phyloP scores from a whole-genome alignment of 2,113 vertebrate species.

The Hirundichthys speculiger region DNA sequence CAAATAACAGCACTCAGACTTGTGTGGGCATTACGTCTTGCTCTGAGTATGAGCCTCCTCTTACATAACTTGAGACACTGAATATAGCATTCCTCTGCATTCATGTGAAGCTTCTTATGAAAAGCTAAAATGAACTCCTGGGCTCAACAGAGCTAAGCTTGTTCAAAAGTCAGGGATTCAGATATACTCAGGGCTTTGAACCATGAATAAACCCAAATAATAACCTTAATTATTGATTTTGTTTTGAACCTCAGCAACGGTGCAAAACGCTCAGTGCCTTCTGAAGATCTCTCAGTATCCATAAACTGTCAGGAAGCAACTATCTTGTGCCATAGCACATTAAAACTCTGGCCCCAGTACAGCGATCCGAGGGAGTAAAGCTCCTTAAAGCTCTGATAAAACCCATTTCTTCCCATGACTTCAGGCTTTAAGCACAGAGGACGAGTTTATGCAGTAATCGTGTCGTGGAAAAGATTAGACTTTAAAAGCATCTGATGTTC shows the following conservation, averaged over 20 bases:
- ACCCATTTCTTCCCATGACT: slow-evolving; percentile 72
- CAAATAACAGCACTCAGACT: slow-evolving; percentile 55
- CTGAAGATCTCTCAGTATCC: slow-evolving; percentile 15
- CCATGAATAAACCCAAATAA: slow-evolving; percentile 8
- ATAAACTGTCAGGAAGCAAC: slow-evolving; percentile 45
- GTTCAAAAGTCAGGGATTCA: slow-evolving; percentile 35
- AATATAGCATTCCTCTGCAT: slow-evolving; percentile 68
- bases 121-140: slow-evolving; percentile 48
- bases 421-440: slow-evolving; percentile 60
- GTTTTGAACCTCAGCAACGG: slow-evolving; percentile 17
- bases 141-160: slow-evolving; percentile 45
- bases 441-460: slow-evolving; percentile 73
- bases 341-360: slow-evolving; percentile 43
- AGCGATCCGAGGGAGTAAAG: slow-evolving; percentile 54
- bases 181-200: slow-evolving; percentile 24
- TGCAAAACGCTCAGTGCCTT: not conserved
- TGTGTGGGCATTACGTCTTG: slow-evolving; percentile 70
- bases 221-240: slow-evolving; percentile 11
- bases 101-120: slow-evolving; percentile 67
- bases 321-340: slow-evolving; percentile 46
- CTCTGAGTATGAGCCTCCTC: slow-evolving; percentile 54
- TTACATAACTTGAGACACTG: slow-evolving; percentile 73
- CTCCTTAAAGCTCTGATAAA: slow-evolving; percentile 61
- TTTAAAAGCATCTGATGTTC: slow-evolving; percentile 63
- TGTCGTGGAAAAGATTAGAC: slow-evolving; percentile 66